Evolutionary conservation across 2,113 vertebrate genomes (phyloP).

Genomic region (Plotosus lineatus): DNA sequence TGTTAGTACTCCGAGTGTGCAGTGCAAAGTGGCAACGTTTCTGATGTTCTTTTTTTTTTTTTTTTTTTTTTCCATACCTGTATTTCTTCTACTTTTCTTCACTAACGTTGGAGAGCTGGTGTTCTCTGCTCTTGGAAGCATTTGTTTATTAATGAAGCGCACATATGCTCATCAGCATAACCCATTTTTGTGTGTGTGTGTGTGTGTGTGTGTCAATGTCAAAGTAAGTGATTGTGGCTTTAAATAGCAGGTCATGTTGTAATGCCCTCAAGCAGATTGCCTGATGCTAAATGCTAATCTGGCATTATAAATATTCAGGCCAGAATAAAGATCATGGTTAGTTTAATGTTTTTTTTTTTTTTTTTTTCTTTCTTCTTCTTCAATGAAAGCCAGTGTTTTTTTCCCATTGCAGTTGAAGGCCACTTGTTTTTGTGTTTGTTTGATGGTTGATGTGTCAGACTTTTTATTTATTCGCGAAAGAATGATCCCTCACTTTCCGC

Average conservation of each 20-base stretch:
- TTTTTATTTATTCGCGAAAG: background rate
- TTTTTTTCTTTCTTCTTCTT: too few species aligned
- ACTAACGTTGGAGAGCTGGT: background rate
- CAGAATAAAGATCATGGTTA: background rate
- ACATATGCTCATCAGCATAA: conserved; percentile 19
- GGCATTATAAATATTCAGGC: background rate
- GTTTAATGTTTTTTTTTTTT: background rate
- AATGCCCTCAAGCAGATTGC: background rate
- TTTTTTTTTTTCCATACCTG: conserved; percentile 5
- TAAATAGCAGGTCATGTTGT: conserved; percentile 16
- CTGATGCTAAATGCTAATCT: conserved; percentile 28
- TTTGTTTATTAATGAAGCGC: conserved; percentile 27
- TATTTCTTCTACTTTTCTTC: conserved; percentile 18
- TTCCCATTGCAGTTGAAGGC: background rate
- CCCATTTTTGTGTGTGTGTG: conserved; percentile 20
- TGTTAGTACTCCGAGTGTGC: background rate
- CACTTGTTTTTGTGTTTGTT: background rate
- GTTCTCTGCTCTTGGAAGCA: conserved; percentile 8
- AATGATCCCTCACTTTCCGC: too few species aligned
- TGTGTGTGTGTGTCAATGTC: conserved; percentile 29
- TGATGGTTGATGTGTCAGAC: background rate
- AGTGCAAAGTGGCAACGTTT: conserved; percentile 14
- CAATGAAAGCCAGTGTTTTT: too few species aligned
- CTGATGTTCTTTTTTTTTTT: background rate
- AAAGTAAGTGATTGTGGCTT: conserved; percentile 26